Conservation (phyloP, 2,888 invertebrate genomes). For the Drosophila rellima region DNA sequence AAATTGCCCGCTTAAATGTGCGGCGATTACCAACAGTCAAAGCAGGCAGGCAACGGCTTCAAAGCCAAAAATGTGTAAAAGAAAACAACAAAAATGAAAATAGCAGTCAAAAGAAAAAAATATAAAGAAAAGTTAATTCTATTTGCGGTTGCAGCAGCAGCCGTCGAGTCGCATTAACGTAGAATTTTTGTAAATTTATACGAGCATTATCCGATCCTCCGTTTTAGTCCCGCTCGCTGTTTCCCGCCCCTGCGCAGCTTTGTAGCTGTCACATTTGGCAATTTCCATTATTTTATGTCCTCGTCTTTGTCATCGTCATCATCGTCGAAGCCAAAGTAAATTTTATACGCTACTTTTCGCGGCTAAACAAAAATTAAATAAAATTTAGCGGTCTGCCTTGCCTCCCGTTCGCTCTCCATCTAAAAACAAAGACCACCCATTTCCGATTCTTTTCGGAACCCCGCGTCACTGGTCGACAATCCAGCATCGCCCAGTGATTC, state of each 20-base stretch:
- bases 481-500: constrained; percentile 17
- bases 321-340: constrained; percentile 78
- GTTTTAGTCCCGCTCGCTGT: constrained; percentile 38
- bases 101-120: constrained; percentile 13
- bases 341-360: constrained; percentile 82
- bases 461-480: constrained; percentile 4
- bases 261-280: constrained; percentile 82
- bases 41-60: constrained; percentile 46
- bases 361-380: constrained; percentile 81
- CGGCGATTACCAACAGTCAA: constrained; percentile 75
- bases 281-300: constrained; percentile 81
- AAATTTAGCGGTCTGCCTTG: constrained; percentile 80
- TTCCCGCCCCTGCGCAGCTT: constrained; percentile 63
- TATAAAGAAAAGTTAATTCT: constrained; percentile 71
- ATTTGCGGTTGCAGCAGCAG: constrained; percentile 73
- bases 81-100: constrained; percentile 20
- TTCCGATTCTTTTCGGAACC: not conserved
- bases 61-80: constrained; percentile 55
- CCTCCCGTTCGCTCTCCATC: constrained; percentile 8
- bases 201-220: constrained; percentile 76
- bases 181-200: constrained; percentile 79
- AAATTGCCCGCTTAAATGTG: constrained; percentile 81
- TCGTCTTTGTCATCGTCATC: constrained; percentile 51
- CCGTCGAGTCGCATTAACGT: constrained; percentile 72
- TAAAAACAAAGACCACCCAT: constrained; percentile 11